Percentiles rank a stretch among this genome's conserved stretches.
Conservation (phyloP, 2,113 vertebrate genomes). For the Chaenogobius annularis region DNA sequence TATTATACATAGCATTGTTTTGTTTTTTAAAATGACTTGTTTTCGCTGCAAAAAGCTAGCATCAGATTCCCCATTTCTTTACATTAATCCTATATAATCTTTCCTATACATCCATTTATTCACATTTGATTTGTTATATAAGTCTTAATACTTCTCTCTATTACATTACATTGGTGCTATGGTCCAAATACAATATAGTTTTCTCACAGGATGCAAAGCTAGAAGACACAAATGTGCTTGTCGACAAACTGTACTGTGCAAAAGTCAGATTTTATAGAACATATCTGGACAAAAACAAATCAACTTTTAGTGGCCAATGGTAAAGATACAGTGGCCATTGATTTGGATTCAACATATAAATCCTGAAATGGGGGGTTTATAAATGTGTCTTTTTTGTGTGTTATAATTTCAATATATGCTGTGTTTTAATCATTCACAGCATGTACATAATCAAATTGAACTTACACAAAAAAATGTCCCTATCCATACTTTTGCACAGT, state of each 20-base stretch:
- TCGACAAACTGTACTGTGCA: constrained; percentile 2
- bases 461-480: too few relatives aligned
- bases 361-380: too few relatives aligned
- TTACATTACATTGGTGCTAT: constrained; percentile 8
- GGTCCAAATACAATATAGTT: not conserved
- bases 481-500: not conserved
- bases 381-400: too few relatives aligned
- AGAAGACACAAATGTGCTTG: constrained; percentile 61
- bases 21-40: not conserved
- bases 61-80: not conserved
- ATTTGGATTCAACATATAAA: too few relatives aligned
- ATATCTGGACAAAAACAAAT: not conserved
- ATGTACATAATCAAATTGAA: too few relatives aligned
- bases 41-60: not conserved
- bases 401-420: too few relatives aligned
- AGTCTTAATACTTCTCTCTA: not conserved
- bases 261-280: not conserved
- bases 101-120: not conserved
- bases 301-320: not conserved
- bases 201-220: constrained; percentile 7
- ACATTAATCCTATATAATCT: not conserved
- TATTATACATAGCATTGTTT: too few relatives aligned
- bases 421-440: too few relatives aligned
- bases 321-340: too few relatives aligned
- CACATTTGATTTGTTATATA: constrained; percentile 1